A percentile compares a stretch with the other conserved stretches of the same genome.
phyloP scores from a whole-genome alignment of 2,888 invertebrate genomes.

The Strigamia transsilvanica region DNA sequence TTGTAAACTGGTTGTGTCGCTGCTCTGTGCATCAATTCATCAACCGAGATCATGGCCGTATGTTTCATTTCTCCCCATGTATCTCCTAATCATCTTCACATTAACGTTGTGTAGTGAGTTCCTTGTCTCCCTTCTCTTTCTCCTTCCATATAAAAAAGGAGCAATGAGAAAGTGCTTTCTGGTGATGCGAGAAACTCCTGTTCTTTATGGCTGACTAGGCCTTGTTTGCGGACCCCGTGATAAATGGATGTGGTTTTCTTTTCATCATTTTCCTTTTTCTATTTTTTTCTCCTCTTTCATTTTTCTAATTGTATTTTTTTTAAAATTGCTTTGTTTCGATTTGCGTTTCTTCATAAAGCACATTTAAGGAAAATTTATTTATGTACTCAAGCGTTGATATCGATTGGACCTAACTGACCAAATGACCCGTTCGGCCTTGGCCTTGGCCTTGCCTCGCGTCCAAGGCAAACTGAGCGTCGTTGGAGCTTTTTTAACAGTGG shows the following conservation, averaged over 20 bases:
- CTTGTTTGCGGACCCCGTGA: conserved; percentile 39
- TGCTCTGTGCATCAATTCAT: conserved; percentile 41
- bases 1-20: conserved; percentile 30
- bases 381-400: not conserved
- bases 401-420: conserved; percentile 42
- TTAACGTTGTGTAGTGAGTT: conserved; percentile 45
- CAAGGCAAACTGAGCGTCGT: not conserved
- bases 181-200: conserved; percentile 28
- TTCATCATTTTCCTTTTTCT: conserved; percentile 5
- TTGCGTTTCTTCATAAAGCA: conserved; percentile 21
- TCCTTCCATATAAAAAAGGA: conserved; percentile 23
- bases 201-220: conserved; percentile 40
- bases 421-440: conserved; percentile 29
- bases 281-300: not conserved
- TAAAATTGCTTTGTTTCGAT: not conserved
- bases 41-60: conserved; percentile 23
- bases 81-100: conserved; percentile 47
- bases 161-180: conserved; percentile 46
- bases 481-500: not conserved
- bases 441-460: not conserved
- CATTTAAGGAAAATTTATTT: conserved; percentile 34
- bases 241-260: conserved; percentile 47
- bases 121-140: not conserved
- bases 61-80: conserved; percentile 44
- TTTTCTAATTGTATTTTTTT: not conserved